Percentiles rank a stretch among this genome's conserved stretches.
phyloP scores from a whole-genome alignment of 2,113 vertebrate genomes.

The Cnemophilus loriae region DNA sequence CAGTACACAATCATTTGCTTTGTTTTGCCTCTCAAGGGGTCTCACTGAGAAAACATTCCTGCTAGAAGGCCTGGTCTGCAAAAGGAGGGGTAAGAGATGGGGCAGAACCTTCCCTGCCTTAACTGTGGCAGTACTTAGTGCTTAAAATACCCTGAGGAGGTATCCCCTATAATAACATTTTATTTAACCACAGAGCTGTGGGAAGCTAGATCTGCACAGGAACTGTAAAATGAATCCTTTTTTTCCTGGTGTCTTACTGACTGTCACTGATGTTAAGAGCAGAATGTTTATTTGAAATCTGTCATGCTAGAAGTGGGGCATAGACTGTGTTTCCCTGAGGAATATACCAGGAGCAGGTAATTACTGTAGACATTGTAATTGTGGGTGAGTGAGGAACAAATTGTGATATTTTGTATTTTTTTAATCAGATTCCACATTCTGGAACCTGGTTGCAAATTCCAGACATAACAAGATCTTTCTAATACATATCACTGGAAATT shows the following conservation, averaged over 20 bases:
- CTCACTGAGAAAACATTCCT: not conserved
- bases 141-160: not conserved
- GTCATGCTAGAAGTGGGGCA: not conserved
- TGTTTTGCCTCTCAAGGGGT: conserved; percentile 2
- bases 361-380: not conserved
- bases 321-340: not conserved
- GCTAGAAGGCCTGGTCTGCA: not conserved
- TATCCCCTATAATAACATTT: not conserved
- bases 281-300: not conserved
- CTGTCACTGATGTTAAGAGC: not conserved
- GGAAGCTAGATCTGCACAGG: not conserved
- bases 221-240: not conserved
- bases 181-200: not conserved
- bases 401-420: not conserved
- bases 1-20: not conserved
- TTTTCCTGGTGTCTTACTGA: not conserved
- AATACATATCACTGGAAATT: not conserved
- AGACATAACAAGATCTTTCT: not conserved
- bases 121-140: not conserved
- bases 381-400: not conserved
- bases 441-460: not conserved
- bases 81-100: conserved; percentile 14
- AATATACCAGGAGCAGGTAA: not conserved
- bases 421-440: not conserved
- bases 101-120: not conserved